Conservation (phyloP, 2,797 vertebrate genomes). For the Pipistrellus kuhlii region DNA sequence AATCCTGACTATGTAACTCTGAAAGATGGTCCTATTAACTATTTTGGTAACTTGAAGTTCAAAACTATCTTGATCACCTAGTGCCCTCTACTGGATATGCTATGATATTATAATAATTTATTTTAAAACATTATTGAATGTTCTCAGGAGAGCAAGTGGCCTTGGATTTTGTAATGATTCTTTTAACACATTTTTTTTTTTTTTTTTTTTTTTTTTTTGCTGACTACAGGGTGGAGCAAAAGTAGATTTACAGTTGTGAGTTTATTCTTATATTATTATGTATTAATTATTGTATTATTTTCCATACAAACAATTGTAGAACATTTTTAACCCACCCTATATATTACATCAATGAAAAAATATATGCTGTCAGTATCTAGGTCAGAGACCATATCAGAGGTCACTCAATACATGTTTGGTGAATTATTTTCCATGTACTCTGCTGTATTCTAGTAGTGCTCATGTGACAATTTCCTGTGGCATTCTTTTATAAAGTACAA, state of each 20-base stretch:
- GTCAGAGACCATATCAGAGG: not conserved
- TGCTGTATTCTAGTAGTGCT: not conserved
- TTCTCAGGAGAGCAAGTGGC: not conserved
- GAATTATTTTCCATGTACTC: not conserved
- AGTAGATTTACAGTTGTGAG: not conserved
- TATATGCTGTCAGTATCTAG: not conserved
- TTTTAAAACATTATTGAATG: not conserved
- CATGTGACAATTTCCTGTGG: not conserved
- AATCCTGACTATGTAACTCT: not conserved
- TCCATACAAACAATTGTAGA: not conserved
- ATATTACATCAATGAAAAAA: not conserved
- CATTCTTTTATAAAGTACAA: not conserved
- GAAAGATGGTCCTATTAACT: not conserved
- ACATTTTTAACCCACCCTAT: not conserved
- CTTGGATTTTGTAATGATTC: not conserved
- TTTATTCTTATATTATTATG: not conserved
- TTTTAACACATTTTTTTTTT: not conserved
- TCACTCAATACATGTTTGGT: not conserved
- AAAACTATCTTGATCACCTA: constrained; percentile 46
- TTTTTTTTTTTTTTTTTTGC: not conserved
- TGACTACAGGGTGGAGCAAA: not conserved
- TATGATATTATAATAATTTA: constrained; percentile 59
- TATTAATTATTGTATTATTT: not conserved
- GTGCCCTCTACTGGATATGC: constrained; percentile 78
- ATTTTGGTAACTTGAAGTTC: not conserved